phyloP scores from a whole-genome alignment of 1,140 invertebrate genomes.

The Halotydeus destructor region DNA sequence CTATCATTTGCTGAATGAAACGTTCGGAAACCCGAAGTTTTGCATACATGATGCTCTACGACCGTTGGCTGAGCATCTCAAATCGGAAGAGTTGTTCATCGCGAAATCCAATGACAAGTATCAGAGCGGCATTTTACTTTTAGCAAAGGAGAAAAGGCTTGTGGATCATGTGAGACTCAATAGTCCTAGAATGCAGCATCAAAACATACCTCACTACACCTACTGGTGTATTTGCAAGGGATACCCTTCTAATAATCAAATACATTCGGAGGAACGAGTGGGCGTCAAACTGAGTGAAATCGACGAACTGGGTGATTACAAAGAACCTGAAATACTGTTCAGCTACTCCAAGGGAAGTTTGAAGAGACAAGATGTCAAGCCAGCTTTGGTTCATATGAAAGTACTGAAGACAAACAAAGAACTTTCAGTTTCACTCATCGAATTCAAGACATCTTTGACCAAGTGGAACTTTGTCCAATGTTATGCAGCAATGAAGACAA shows the following conservation, averaged over 20 bases:
- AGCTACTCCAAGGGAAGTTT: background rate
- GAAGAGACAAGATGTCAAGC: background rate
- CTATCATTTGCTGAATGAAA: conserved; percentile 3
- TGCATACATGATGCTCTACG: conserved; percentile 6
- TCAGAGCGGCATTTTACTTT: conserved; percentile 10
- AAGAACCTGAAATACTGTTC: conserved; percentile 10
- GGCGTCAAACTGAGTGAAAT: conserved; percentile 13
- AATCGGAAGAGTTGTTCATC: background rate
- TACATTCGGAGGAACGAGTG: conserved; percentile 1
- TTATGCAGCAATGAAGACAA: conserved; percentile 12
- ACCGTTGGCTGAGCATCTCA: background rate
- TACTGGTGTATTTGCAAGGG: background rate
- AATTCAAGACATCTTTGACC: conserved; percentile 1
- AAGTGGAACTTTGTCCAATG: conserved; percentile 12
- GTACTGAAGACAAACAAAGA: conserved; percentile 6
- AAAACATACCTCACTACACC: background rate
- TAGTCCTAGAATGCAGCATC: background rate
- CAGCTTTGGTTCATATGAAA: background rate
- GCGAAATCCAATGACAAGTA: conserved; percentile 7
- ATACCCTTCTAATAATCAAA: background rate
- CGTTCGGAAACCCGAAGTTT: conserved; percentile 9
- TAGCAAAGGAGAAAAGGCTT: background rate
- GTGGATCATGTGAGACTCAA: too few species aligned
- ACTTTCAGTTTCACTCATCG: conserved; percentile 7
- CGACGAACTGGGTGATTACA: conserved; percentile 14